These are phyloP conservation scores for Globodera rostochiensis DNA, from an alignment of 1,140 invertebrate species.

Conservation along the genomic window DNA sequence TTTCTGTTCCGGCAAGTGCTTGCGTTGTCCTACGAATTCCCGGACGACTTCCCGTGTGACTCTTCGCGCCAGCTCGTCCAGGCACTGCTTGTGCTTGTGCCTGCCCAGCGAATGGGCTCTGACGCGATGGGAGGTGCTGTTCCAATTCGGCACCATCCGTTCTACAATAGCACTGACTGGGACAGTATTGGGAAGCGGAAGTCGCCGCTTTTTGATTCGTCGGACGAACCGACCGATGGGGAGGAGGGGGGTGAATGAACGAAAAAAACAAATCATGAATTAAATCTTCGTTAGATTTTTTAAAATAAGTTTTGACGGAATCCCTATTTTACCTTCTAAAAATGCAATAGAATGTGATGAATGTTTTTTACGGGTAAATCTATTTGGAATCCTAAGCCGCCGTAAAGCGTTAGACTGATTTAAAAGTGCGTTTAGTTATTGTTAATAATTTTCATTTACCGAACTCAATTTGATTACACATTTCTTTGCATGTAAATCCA, in stretches of 20 bases:
- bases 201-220: slow-evolving; percentile 29
- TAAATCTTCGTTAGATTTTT: too few relatives aligned
- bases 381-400: too few relatives aligned
- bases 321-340: not conserved
- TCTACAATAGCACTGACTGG: slow-evolving; percentile 32
- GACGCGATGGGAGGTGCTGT: not conserved
- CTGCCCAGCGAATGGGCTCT: slow-evolving; percentile 5
- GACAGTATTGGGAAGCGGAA: slow-evolving; percentile 6
- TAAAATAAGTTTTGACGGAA: not conserved
- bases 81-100: slow-evolving; percentile 21
- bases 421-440: too few relatives aligned
- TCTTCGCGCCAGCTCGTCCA: slow-evolving; percentile 22
- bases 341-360: not conserved
- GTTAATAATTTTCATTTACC: too few relatives aligned
- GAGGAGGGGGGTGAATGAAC: too few relatives aligned
- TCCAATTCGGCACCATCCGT: slow-evolving; percentile 31
- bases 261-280: too few relatives aligned
- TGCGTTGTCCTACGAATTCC: slow-evolving; percentile 66
- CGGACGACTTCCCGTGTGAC: slow-evolving; percentile 24
- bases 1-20: slow-evolving; percentile 94
- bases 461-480: too few relatives aligned
- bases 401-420: too few relatives aligned
- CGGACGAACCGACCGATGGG: not conserved
- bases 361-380: too few relatives aligned
- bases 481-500: too few relatives aligned